Evolutionary conservation across 1,140 invertebrate species (phyloP).

Genomic region (Saccostrea echinata): DNA sequence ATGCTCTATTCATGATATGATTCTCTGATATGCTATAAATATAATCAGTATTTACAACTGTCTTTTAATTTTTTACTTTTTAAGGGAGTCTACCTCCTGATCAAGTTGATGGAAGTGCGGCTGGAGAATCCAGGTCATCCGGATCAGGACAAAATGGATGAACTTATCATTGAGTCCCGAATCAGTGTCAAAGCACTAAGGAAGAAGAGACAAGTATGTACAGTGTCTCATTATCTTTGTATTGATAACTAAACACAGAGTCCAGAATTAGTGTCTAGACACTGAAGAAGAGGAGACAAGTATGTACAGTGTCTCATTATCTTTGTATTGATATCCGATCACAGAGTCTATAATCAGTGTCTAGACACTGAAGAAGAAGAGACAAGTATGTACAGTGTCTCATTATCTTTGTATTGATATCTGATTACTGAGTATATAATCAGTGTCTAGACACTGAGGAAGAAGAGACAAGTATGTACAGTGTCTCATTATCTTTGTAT

Average conservation of each 20-base stretch:
- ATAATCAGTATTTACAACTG: background rate
- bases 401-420: background rate
- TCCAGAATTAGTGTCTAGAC: background rate
- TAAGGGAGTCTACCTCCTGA: conserved; percentile 32
- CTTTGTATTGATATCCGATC: too few relatives aligned
- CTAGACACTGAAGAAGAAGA: too few relatives aligned
- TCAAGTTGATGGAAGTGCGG: conserved; percentile 44
- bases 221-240: background rate
- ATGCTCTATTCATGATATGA: too few relatives aligned
- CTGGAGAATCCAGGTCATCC: conserved; percentile 34
- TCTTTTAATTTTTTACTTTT: background rate
- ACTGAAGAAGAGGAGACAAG: background rate
- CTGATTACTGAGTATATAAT: too few relatives aligned
- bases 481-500: too few relatives aligned
- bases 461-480: too few relatives aligned
- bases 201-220: conserved; percentile 22
- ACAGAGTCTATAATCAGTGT: too few relatives aligned
- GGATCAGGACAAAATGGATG: conserved; percentile 26
- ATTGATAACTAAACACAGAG: too few relatives aligned
- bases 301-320: background rate
- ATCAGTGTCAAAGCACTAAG: conserved; percentile 11
- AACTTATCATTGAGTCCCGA: conserved; percentile 44
- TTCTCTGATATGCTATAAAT: too few relatives aligned
- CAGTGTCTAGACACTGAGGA: too few relatives aligned
- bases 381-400: background rate